Evolutionary conservation across 2,113 vertebrate species (phyloP).

Genomic region (Ophthalmolycus amberensis): DNA sequence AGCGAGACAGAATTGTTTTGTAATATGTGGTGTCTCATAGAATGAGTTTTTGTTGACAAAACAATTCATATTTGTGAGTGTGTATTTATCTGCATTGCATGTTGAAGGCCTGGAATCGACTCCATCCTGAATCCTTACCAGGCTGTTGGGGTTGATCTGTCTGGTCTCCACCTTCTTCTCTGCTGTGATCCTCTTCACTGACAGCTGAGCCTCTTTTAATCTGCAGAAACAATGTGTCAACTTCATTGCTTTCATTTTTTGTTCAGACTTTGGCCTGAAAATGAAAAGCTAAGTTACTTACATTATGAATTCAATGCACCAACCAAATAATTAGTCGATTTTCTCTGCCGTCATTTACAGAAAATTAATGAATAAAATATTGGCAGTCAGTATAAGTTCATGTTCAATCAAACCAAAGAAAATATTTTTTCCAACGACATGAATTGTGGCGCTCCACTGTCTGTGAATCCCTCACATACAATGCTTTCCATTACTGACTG

Average conservation of each 20-base stretch:
- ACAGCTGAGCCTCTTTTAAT: constrained; percentile 91
- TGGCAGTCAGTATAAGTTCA: neutral
- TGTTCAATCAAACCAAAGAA: neutral
- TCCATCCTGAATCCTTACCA: constrained; percentile 83
- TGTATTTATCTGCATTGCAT: neutral
- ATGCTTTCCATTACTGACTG: neutral
- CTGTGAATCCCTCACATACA: neutral
- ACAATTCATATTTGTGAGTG: neutral
- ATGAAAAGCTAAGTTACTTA: neutral
- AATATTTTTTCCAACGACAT: neutral
- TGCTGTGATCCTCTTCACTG: constrained; percentile 90
- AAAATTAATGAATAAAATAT: neutral
- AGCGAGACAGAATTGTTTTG: neutral
- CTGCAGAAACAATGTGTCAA: constrained; percentile 69
- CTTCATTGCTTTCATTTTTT: neutral
- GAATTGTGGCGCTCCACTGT: neutral
- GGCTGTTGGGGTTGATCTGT: constrained; percentile 91
- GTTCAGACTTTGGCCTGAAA: neutral
- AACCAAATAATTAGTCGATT: neutral
- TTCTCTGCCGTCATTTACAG: neutral
- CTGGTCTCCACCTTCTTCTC: constrained; percentile 97
- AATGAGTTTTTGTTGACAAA: too few species aligned
- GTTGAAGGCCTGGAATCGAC: neutral
- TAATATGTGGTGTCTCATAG: neutral
- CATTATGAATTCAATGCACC: too few species aligned